Evolutionary conservation across 2,113 vertebrate species (phyloP).

Genomic region (Acrocephalus arundinaceus): DNA sequence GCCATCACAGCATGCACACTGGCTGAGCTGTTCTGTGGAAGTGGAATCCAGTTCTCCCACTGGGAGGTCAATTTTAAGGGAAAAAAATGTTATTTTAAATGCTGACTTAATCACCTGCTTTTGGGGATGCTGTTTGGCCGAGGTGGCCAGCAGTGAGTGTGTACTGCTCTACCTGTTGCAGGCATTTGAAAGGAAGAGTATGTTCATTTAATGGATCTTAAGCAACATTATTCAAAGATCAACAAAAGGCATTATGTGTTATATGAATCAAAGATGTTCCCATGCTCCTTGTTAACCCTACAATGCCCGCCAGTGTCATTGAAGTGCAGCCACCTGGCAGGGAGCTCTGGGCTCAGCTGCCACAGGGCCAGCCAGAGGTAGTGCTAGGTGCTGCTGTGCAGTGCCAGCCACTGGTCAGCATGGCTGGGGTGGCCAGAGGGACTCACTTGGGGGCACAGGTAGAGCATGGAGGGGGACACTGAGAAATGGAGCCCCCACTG

Average conservation of each 20-base stretch:
- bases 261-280: constrained; percentile 78
- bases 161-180: constrained; percentile 48
- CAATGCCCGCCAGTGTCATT: constrained; percentile 87
- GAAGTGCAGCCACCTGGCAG: constrained; percentile 92
- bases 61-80: neutral
- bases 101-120: neutral
- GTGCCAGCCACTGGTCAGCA: constrained; percentile 80
- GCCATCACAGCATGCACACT: neutral
- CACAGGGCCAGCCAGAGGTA: constrained; percentile 74
- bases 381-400: neutral
- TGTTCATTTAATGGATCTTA: constrained; percentile 83
- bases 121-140: neutral
- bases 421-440: neutral
- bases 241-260: constrained; percentile 77
- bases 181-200: constrained; percentile 53
- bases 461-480: neutral
- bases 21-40: neutral
- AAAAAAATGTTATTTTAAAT: neutral
- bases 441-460: neutral
- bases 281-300: constrained; percentile 82
- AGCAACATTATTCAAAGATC: constrained; percentile 78
- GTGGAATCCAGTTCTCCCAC: neutral
- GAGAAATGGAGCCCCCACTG: fast-evolving
- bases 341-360: constrained; percentile 89
- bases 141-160: neutral